A percentile compares a stretch with the other conserved stretches of the same genome.
These are phyloP conservation scores for Smutsia temminckii DNA, from an alignment of 2,797 vertebrate genomes.

Conservation along the genomic window DNA sequence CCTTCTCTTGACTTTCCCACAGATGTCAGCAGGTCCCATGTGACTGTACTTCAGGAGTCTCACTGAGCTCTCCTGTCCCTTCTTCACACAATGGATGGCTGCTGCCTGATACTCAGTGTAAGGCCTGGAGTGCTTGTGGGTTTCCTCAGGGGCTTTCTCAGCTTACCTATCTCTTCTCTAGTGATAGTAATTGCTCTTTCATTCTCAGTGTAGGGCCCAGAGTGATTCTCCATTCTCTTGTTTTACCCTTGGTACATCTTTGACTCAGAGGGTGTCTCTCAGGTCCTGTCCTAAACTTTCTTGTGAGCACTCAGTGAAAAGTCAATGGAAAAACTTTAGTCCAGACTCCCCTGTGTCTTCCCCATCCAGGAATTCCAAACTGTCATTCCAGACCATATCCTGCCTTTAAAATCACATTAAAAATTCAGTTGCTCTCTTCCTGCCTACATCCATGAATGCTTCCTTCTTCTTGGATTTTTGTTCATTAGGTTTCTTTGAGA, in stretches of 20 bases:
- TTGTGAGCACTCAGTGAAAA: neutral
- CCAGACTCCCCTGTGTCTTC: neutral
- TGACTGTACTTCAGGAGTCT: neutral
- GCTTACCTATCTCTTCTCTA: neutral
- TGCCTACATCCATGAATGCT: neutral
- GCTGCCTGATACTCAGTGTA: neutral
- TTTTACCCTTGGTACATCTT: neutral
- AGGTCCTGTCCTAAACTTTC: neutral
- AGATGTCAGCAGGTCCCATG: neutral
- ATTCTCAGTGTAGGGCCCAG: neutral
- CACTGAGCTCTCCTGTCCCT: neutral
- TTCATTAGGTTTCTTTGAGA: neutral
- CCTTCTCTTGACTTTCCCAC: neutral
- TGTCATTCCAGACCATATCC: neutral
- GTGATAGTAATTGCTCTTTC: neutral
- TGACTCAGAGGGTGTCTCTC: neutral
- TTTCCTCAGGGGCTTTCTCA: neutral
- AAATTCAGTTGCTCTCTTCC: neutral
- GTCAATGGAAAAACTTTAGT: neutral
- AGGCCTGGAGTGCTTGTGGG: neutral
- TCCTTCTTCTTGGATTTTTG: neutral
- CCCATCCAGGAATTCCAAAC: neutral
- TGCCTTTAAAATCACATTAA: neutral
- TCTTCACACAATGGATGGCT: neutral
- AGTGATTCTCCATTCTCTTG: neutral